Conservation (phyloP, 1,140 invertebrate genomes). For the Phymastichus coffea region DNA sequence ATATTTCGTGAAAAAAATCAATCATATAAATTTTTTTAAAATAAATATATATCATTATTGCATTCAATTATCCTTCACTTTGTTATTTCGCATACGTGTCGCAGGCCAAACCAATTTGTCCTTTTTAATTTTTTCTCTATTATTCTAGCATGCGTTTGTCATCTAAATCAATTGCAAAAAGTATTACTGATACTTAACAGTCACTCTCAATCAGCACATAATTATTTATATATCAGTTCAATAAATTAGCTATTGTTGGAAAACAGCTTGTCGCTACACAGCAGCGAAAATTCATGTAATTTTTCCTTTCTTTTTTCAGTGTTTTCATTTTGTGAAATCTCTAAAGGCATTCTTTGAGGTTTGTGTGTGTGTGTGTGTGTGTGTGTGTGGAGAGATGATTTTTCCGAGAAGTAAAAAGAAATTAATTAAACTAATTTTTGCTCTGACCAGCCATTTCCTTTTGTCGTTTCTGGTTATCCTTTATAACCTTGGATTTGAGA, state of each 20-base stretch:
- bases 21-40: slow-evolving; percentile 23
- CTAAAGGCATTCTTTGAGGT: slow-evolving; percentile 7
- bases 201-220: slow-evolving; percentile 24
- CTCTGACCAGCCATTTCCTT: slow-evolving; percentile 43
- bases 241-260: slow-evolving; percentile 53
- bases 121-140: too few species aligned
- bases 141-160: too few species aligned
- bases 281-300: slow-evolving; percentile 36
- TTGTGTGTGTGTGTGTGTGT: slow-evolving; percentile 10
- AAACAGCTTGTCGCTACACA: slow-evolving; percentile 42
- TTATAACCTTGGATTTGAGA: slow-evolving; percentile 80
- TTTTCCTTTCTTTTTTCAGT: slow-evolving; percentile 10
- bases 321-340: slow-evolving; percentile 7
- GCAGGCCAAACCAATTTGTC: slow-evolving; percentile 9
- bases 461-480: slow-evolving; percentile 61
- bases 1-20: slow-evolving; percentile 20
- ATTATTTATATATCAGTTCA: slow-evolving; percentile 39
- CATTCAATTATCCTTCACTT: slow-evolving; percentile 12
- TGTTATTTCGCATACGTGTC: slow-evolving; percentile 13
- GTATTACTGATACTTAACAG: slow-evolving; percentile 18
- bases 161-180: slow-evolving; percentile 14
- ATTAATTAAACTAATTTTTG: slow-evolving; percentile 41
- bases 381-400: slow-evolving; percentile 1
- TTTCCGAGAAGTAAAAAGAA: slow-evolving; percentile 4
- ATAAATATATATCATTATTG: slow-evolving; percentile 21